Percentiles rank a stretch among this genome's conserved stretches.
Conservation (phyloP, 2,797 vertebrate species). For the Anisognathus igniventris region DNA sequence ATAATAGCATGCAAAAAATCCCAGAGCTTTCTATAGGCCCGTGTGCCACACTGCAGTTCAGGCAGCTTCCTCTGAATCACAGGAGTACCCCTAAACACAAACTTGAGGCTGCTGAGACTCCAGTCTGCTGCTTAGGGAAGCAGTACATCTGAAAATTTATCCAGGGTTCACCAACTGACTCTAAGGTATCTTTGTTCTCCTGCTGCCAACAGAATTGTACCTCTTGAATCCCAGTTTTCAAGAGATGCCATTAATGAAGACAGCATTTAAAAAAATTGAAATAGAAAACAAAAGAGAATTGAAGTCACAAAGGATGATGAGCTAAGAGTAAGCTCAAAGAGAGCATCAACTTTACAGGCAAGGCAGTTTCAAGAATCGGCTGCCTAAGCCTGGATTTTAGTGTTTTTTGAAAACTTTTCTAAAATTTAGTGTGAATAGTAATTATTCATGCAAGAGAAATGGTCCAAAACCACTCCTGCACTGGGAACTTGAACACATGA, state of each 20-base stretch:
- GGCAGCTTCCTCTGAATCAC: not conserved
- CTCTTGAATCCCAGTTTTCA: not conserved
- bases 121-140: not conserved
- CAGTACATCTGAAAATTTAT: not conserved
- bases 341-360: not conserved
- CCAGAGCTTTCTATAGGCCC: not conserved
- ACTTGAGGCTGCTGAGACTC: not conserved
- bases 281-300: not conserved
- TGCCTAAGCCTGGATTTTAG: not conserved
- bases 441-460: not conserved
- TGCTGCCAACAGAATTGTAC: not conserved
- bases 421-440: not conserved
- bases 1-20: accelerated
- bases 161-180: not conserved
- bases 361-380: not conserved
- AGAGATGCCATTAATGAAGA: not conserved
- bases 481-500: not conserved
- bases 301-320: not conserved
- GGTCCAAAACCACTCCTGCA: not conserved
- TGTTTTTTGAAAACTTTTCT: not conserved
- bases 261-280: not conserved
- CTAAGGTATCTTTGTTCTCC: not conserved
- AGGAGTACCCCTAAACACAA: not conserved
- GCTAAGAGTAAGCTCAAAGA: not conserved
- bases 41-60: not conserved